Evolutionary conservation across 2,113 vertebrate species (phyloP).

Genomic region (Dasyurus viverrinus): DNA sequence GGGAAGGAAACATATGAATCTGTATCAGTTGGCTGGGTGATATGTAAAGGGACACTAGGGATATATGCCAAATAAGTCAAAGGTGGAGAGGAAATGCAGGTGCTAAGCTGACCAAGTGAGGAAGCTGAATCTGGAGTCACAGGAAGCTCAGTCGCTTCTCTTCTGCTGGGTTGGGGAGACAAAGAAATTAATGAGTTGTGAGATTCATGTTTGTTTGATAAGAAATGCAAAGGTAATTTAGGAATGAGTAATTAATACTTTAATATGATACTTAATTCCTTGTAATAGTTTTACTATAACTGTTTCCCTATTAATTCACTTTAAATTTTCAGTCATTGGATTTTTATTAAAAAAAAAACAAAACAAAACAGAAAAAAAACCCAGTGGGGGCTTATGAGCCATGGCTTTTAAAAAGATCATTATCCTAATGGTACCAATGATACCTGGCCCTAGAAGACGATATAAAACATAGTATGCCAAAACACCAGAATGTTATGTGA

Average conservation of each 20-base stretch:
- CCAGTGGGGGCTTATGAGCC: background rate
- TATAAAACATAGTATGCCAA: background rate
- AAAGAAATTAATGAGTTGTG: background rate
- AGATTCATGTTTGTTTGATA: background rate
- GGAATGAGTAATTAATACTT: background rate
- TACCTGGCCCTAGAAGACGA: background rate
- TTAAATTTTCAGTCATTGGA: background rate
- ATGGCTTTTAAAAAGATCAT: background rate
- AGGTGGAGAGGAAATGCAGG: background rate
- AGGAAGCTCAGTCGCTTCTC: background rate
- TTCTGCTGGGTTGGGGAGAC: background rate
- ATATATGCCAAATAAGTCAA: background rate
- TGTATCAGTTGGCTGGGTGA: background rate
- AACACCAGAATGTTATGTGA: background rate
- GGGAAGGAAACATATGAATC: background rate
- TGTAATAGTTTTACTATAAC: background rate
- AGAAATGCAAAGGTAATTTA: background rate
- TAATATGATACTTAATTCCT: background rate
- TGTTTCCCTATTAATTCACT: background rate
- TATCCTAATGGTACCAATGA: background rate
- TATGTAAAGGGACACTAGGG: background rate
- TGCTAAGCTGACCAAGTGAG: background rate
- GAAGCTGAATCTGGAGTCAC: background rate
- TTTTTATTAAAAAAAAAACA: background rate
- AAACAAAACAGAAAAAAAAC: too few relatives aligned